Percentiles rank a stretch among this genome's conserved stretches.
Evolutionary conservation across 37 sponge, comb jelly and placozoan genomes (phyloP).

Genomic region (Beroe forskalii): DNA sequence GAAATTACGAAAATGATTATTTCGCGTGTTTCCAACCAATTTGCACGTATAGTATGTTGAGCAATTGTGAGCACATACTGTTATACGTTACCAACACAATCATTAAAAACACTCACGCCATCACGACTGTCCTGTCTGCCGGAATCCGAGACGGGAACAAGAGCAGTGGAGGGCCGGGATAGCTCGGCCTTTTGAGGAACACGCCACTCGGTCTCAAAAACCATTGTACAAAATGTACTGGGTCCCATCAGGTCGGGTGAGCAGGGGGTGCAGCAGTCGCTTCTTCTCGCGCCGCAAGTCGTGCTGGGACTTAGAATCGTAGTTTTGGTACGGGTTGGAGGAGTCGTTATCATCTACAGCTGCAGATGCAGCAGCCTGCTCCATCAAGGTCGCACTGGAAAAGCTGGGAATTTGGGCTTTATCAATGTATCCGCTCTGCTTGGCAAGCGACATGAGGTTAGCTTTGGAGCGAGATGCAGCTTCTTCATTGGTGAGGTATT

Average conservation of each 20-base stretch:
- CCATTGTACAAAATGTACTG: background rate
- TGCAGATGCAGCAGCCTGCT: background rate
- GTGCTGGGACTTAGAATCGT: conserved; percentile 25
- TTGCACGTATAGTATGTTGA: too few relatives aligned
- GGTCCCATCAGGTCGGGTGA: background rate
- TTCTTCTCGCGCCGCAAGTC: conserved; percentile 53
- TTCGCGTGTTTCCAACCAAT: too few relatives aligned
- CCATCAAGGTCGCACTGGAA: too few relatives aligned
- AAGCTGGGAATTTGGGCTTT: background rate
- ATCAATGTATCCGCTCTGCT: background rate
- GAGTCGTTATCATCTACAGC: background rate
- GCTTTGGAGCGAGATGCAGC: background rate
- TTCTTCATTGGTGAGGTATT: conserved; percentile 7
- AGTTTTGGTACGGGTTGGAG: background rate
- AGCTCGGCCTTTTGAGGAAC: too few relatives aligned
- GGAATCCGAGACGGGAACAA: background rate
- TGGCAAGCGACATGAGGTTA: background rate
- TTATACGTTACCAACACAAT: too few relatives aligned
- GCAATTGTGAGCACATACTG: too few relatives aligned
- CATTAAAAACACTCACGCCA: too few relatives aligned
- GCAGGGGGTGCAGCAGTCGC: conserved; percentile 1
- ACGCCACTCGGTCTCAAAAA: too few relatives aligned
- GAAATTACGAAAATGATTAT: too few relatives aligned
- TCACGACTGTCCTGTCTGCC: too few relatives aligned
- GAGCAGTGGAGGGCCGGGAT: background rate